A percentile compares a stretch with the other conserved stretches of the same genome.
Evolutionary conservation across 1,140 invertebrate species (phyloP).

Genomic region (Drosophila micromelanica): DNA sequence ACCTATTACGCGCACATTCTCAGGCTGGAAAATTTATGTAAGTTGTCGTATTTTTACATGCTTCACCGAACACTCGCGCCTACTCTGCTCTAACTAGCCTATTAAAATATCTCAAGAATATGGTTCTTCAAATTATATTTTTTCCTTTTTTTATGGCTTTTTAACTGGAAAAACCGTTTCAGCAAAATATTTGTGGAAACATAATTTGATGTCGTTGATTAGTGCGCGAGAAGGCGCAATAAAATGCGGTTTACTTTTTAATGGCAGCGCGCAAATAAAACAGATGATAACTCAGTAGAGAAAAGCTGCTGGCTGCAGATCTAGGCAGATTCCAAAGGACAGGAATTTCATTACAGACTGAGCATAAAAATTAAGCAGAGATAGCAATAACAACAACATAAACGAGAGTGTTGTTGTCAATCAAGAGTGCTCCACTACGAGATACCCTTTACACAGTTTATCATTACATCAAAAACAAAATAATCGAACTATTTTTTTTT

Average conservation of each 20-base stretch:
- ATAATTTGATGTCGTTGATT: slow-evolving; percentile 52
- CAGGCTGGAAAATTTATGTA: slow-evolving; percentile 28
- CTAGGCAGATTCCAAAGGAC: slow-evolving; percentile 1
- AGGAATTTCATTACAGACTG: slow-evolving; percentile 21
- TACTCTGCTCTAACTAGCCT: slow-evolving; percentile 1
- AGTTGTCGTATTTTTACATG: slow-evolving; percentile 7
- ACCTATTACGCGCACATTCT: slow-evolving; percentile 10
- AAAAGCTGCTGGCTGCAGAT: not conserved
- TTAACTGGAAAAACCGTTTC: slow-evolving; percentile 34
- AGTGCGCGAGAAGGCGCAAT: slow-evolving; percentile 17
- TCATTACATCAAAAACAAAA: too few relatives aligned
- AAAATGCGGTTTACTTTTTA: slow-evolving; percentile 44
- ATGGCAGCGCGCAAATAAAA: slow-evolving; percentile 27
- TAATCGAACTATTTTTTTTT: too few relatives aligned
- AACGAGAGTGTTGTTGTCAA: not conserved
- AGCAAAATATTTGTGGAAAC: slow-evolving; percentile 16
- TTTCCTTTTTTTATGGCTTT: slow-evolving; percentile 30
- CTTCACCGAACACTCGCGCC: slow-evolving; percentile 1
- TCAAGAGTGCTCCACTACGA: not conserved
- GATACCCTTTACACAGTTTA: not conserved
- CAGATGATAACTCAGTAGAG: slow-evolving; percentile 18
- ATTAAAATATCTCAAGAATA: slow-evolving; percentile 37
- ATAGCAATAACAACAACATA: not conserved
- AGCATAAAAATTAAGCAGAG: slow-evolving; percentile 26
- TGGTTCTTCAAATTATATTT: slow-evolving; percentile 1